A percentile compares a stretch with the other conserved stretches of the same genome.
These are phyloP conservation scores for Chroicocephalus ridibundus DNA, from an alignment of 2,113 vertebrate genomes.

Conservation along the genomic window DNA sequence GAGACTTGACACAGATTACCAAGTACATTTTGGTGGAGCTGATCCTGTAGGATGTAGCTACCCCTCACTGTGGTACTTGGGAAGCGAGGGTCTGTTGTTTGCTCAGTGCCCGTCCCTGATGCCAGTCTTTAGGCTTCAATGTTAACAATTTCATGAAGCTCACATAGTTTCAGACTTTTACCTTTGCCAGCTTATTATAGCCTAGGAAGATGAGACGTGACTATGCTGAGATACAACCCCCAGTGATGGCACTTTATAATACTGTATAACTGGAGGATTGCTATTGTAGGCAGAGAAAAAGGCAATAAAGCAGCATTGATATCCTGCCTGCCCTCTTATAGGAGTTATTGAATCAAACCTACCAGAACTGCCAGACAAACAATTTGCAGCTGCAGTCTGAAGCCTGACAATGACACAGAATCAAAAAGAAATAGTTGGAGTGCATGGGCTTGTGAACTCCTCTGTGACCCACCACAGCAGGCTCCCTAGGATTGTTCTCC, in stretches of 20 bases:
- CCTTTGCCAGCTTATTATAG: conserved; percentile 55
- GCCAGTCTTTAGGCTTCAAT: not conserved
- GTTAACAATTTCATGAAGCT: conserved; percentile 47
- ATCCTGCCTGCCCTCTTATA: conserved; percentile 75
- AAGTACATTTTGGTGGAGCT: not conserved
- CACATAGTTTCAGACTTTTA: conserved; percentile 12
- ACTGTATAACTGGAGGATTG: conserved; percentile 64
- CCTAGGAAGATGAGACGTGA: conserved; percentile 63
- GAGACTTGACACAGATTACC: not conserved
- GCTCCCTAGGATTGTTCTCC: conserved; percentile 63
- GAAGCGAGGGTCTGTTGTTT: not conserved
- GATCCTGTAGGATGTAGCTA: not conserved
- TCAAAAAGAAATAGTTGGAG: conserved; percentile 72
- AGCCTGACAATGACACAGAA: conserved; percentile 72
- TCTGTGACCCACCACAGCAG: conserved; percentile 63
- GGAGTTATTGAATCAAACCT: conserved; percentile 76
- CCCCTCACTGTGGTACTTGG: not conserved
- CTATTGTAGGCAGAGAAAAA: conserved; percentile 76
- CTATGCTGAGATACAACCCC: conserved; percentile 65
- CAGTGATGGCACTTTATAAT: conserved; percentile 69
- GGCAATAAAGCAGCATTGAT: conserved; percentile 76
- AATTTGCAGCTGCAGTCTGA: conserved; percentile 74
- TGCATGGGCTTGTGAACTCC: conserved; percentile 59
- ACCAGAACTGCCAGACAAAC: conserved; percentile 76
- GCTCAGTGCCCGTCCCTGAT: not conserved